Percentiles rank a stretch among this genome's conserved stretches.
Conservation (phyloP, 2,113 vertebrate species). For the Galeopterus variegatus region DNA sequence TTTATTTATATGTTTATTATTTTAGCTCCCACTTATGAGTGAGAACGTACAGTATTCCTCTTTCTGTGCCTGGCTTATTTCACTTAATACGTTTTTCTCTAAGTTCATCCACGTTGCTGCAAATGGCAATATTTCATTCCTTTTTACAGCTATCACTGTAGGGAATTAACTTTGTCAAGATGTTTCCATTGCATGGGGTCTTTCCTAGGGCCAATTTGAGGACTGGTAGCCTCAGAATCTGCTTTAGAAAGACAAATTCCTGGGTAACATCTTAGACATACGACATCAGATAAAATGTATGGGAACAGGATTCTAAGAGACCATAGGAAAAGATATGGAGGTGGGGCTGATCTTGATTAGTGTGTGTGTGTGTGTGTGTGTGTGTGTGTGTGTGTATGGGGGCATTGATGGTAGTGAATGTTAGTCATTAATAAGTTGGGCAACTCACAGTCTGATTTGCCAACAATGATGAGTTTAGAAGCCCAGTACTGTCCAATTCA, state of each 20-base stretch:
- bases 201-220: not conserved
- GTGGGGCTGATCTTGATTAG: not conserved
- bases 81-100: no score
- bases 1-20: no score
- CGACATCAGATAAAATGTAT: not conserved
- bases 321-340: not conserved
- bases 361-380: not conserved
- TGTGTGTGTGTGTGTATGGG: not conserved
- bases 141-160: no score
- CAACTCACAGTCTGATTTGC: not conserved
- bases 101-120: no score
- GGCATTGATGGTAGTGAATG: accelerated
- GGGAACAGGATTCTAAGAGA: not conserved
- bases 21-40: no score
- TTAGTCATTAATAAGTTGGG: not conserved
- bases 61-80: no score
- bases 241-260: not conserved
- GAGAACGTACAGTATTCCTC: no score
- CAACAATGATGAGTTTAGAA: not conserved
- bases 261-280: not conserved
- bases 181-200: not conserved
- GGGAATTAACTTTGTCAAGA: not conserved
- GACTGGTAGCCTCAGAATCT: not conserved
- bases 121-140: no score
- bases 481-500: not conserved